Percentiles rank a stretch among this genome's conserved stretches.
phyloP scores from a whole-genome alignment of 2,797 vertebrate genomes.

The Fratercula arctica region DNA sequence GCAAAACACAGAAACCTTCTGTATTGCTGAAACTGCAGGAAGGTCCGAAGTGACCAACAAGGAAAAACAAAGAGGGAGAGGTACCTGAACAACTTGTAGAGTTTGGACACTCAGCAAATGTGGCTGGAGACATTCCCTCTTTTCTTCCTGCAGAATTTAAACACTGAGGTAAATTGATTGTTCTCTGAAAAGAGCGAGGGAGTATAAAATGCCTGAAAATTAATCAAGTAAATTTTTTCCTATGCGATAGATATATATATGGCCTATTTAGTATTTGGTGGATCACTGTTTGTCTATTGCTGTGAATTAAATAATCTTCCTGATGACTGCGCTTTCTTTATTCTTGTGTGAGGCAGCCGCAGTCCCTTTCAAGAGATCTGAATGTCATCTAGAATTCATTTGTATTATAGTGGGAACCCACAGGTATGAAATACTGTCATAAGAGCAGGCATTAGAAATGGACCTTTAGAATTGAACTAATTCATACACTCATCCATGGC shows the following conservation, averaged over 20 bases:
- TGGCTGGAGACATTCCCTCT: not conserved
- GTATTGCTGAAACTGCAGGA: not conserved
- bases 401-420: not conserved
- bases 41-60: not conserved
- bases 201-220: not conserved
- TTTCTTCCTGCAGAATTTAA: conserved; percentile 45
- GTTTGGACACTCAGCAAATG: conserved; percentile 40
- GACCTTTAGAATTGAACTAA: not conserved
- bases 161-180: not conserved
- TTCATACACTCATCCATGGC: not conserved
- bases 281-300: not conserved
- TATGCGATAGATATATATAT: not conserved
- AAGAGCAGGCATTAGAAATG: not conserved
- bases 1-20: conserved; percentile 30
- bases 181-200: not conserved
- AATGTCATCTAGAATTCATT: not conserved
- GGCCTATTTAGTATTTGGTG: not conserved
- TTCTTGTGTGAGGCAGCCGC: not conserved
- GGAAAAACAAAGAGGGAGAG: not conserved
- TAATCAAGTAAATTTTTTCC: not conserved
- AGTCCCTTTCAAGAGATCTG: not conserved
- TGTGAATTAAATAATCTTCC: not conserved
- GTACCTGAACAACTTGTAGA: conserved; percentile 60
- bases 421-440: not conserved
- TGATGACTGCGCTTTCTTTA: not conserved